phyloP scores from a whole-genome alignment of 2,113 vertebrate species.

The Pluvianellus socialis region DNA sequence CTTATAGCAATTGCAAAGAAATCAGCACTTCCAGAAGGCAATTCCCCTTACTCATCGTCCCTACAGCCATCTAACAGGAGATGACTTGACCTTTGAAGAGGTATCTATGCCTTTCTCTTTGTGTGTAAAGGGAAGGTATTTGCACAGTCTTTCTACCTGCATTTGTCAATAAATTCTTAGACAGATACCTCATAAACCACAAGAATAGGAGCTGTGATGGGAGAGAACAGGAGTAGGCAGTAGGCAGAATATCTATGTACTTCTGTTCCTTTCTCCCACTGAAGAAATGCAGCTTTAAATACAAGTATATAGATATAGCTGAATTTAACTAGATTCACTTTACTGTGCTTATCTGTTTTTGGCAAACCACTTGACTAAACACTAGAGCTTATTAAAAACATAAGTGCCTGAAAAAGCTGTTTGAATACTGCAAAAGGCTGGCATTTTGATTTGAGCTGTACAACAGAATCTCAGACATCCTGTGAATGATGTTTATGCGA shows the following conservation, averaged over 20 bases:
- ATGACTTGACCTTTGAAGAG: background rate
- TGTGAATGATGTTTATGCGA: background rate
- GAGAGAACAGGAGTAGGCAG: background rate
- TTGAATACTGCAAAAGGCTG: background rate
- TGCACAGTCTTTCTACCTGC: background rate
- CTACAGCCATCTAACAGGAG: background rate
- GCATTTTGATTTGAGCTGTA: background rate
- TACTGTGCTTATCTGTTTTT: background rate
- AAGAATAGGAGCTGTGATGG: background rate
- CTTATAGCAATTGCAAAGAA: background rate
- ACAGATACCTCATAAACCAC: background rate
- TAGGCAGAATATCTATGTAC: background rate
- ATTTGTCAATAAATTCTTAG: background rate
- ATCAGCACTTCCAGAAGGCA: background rate
- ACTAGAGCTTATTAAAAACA: background rate
- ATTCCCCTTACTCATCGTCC: background rate
- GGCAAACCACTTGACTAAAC: background rate
- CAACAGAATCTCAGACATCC: background rate
- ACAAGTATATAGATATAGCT: background rate
- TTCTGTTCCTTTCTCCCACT: background rate
- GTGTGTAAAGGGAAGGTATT: background rate
- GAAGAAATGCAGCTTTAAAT: background rate
- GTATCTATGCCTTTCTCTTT: background rate
- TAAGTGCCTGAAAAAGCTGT: background rate
- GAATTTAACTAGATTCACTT: background rate